A percentile compares a stretch with the other conserved stretches of the same genome.
phyloP scores from a whole-genome alignment of 1,140 invertebrate genomes.

The Ladona fulva region DNA sequence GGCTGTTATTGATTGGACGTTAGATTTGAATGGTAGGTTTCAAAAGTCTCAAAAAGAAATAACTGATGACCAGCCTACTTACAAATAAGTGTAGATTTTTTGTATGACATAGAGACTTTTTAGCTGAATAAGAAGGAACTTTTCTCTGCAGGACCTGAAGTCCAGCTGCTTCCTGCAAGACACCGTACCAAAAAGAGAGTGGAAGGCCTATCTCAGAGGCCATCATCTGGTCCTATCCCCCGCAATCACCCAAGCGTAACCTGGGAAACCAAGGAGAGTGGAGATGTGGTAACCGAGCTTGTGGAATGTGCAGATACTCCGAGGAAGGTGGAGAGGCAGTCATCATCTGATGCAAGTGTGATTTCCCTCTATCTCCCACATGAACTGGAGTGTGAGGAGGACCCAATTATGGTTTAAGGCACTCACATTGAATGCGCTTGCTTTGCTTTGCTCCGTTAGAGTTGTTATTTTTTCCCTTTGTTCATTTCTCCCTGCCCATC shows the following conservation, averaged over 20 bases:
- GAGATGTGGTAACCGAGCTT: constrained; percentile 18
- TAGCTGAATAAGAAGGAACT: too few species aligned
- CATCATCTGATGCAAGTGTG: constrained; percentile 21
- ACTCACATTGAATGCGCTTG: too few species aligned
- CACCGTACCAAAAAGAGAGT: neutral
- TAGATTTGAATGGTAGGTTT: too few species aligned
- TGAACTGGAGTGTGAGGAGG: constrained; percentile 30
- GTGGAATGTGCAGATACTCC: constrained; percentile 21
- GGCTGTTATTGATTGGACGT: too few species aligned
- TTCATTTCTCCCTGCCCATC: neutral
- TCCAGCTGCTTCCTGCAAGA: neutral
- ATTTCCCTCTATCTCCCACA: constrained; percentile 19
- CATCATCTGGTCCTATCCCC: constrained; percentile 17
- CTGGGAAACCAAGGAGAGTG: constrained; percentile 13
- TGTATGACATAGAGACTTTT: too few species aligned
- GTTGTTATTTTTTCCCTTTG: too few species aligned
- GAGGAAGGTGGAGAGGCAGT: constrained; percentile 22
- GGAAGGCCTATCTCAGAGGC: neutral
- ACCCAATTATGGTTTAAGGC: constrained; percentile 33
- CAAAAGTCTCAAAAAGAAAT: too few species aligned
- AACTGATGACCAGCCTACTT: too few species aligned
- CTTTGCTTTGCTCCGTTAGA: too few species aligned
- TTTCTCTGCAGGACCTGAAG: neutral
- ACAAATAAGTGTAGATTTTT: too few species aligned
- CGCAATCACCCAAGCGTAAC: constrained; percentile 25